Conservation (phyloP, 2,888 invertebrate species). For the Biston stratarius region DNA sequence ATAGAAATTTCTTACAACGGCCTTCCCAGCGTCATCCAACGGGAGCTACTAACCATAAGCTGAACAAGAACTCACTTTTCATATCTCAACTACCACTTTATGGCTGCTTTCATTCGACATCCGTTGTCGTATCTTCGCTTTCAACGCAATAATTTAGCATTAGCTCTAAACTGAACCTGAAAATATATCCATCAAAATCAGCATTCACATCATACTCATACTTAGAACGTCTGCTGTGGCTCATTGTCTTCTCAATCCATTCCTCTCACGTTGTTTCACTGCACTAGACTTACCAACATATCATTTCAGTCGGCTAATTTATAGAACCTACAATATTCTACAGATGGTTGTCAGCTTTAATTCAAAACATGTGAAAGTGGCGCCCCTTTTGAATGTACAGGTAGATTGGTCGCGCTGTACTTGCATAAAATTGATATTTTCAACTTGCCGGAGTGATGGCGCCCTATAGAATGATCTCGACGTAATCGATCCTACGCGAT, state of each 20-base stretch:
- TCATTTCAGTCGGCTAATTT: not conserved
- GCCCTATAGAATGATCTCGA: constrained; percentile 63
- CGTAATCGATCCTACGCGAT: constrained; percentile 62
- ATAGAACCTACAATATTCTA: not conserved
- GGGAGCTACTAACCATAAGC: too few relatives aligned
- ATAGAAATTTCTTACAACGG: too few relatives aligned
- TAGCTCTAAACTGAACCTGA: not conserved
- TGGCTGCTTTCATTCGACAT: too few relatives aligned
- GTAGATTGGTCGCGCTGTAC: constrained; percentile 16
- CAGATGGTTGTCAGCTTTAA: not conserved
- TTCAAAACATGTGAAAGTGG: not conserved
- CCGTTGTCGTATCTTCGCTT: too few relatives aligned
- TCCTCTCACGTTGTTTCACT: constrained; percentile 38
- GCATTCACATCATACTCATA: constrained; percentile 24
- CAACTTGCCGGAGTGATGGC: constrained; percentile 67
- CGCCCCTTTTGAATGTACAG: not conserved
- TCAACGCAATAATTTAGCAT: not conserved
- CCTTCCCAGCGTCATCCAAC: too few relatives aligned
- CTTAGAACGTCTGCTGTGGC: constrained; percentile 29
- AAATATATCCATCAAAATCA: not conserved
- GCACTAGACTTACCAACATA: constrained; percentile 28
- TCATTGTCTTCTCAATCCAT: constrained; percentile 22
- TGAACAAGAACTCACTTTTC: too few relatives aligned
- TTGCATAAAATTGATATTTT: constrained; percentile 63
- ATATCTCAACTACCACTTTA: too few relatives aligned